A percentile compares a stretch with the other conserved stretches of the same genome.
phyloP scores from a whole-genome alignment of 2,797 vertebrate species.

The Cuculus canorus region DNA sequence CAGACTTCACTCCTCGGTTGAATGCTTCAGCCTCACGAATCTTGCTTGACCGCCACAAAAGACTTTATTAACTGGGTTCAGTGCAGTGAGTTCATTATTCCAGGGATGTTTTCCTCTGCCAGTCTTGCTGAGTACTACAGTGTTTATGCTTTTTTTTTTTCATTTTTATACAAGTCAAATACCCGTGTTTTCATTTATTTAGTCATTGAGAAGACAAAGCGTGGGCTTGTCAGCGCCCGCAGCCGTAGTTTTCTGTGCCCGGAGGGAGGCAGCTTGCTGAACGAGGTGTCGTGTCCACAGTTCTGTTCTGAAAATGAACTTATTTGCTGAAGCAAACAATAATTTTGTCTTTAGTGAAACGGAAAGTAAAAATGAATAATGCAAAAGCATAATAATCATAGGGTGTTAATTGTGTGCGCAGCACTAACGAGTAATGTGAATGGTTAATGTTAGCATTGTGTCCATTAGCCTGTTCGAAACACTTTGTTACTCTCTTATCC shows the following conservation, averaged over 20 bases:
- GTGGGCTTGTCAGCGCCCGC: neutral
- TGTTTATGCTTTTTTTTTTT: fast-evolving
- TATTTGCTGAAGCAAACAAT: neutral
- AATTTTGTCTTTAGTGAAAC: neutral
- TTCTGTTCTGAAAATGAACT: neutral
- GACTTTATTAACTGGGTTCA: neutral
- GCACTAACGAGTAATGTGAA: neutral
- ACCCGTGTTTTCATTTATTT: neutral
- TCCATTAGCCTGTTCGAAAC: neutral
- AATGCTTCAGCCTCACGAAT: neutral
- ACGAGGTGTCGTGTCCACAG: neutral
- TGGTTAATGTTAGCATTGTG: neutral
- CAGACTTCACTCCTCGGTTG: neutral
- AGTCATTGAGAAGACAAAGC: neutral
- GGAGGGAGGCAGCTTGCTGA: neutral
- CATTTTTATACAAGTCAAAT: neutral
- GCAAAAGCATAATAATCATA: neutral
- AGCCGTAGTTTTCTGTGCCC: fast-evolving
- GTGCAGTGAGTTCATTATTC: neutral
- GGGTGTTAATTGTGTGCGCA: neutral
- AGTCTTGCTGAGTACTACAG: neutral
- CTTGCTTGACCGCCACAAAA: fast-evolving
- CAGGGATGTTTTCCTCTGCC: neutral
- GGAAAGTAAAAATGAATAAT: neutral
- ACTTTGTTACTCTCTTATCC: neutral